A percentile compares a stretch with the other conserved stretches of the same genome.
These are phyloP conservation scores for Drosophila busckii DNA, from an alignment of 1,140 invertebrate species.

Conservation along the genomic window DNA sequence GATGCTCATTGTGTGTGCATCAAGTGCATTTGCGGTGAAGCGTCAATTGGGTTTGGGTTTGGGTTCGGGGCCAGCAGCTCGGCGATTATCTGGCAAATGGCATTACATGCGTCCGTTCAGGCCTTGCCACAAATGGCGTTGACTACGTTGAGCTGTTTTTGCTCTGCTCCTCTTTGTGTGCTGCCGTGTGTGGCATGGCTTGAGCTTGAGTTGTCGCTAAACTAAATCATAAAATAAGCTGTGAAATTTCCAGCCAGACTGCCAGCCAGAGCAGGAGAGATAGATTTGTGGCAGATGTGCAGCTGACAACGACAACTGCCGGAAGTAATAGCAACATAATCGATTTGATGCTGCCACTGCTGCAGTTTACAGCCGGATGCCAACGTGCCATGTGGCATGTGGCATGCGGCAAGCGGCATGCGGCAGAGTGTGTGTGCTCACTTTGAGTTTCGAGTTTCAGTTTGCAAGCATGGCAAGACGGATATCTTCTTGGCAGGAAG, in stretches of 20 bases:
- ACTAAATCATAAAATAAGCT: conserved; percentile 49
- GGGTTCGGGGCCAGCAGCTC: conserved; percentile 43
- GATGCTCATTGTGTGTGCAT: conserved; percentile 31
- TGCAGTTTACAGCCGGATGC: conserved; percentile 62
- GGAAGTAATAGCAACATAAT: conserved; percentile 76
- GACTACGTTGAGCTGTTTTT: conserved; percentile 22
- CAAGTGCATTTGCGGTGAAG: conserved; percentile 41
- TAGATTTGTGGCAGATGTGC: conserved; percentile 20
- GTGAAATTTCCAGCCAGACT: conserved; percentile 13
- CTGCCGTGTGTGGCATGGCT: background rate
- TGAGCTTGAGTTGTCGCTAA: background rate
- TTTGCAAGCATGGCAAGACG: conserved; percentile 18
- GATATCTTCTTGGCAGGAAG: conserved; percentile 53
- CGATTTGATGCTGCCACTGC: conserved; percentile 55
- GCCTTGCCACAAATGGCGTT: no score
- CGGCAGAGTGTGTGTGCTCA: conserved; percentile 18
- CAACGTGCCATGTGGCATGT: conserved; percentile 19
- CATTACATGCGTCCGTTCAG: no score
- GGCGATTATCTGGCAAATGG: no score
- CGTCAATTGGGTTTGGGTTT: conserved; percentile 61
- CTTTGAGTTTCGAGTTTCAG: no score
- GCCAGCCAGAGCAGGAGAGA: background rate
- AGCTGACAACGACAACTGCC: conserved; percentile 64
- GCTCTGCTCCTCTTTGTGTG: no score
- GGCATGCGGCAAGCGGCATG: background rate